Conservation (phyloP, 1,140 invertebrate genomes). For the Littorina saxatilis region DNA sequence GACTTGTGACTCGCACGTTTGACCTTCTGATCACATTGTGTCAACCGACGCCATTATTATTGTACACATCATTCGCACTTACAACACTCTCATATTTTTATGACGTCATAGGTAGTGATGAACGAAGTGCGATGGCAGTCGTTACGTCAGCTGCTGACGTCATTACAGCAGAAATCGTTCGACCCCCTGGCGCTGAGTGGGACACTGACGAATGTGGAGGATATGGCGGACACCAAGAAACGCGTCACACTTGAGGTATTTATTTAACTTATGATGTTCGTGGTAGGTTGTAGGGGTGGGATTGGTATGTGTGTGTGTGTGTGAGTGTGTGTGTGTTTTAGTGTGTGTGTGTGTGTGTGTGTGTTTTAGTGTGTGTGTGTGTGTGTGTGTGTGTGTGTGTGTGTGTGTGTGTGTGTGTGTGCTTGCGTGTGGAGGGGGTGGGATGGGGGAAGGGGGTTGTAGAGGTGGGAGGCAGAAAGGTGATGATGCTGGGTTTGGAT, state of each 20-base stretch:
- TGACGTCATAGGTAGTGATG: conserved; percentile 8
- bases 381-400: neutral
- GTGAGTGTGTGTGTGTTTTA: neutral
- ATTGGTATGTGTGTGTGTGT: too few relatives aligned
- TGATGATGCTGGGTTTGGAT: too few relatives aligned
- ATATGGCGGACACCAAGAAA: conserved; percentile 14
- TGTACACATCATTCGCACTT: neutral
- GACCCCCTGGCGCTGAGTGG: neutral
- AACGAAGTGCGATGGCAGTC: conserved; percentile 24
- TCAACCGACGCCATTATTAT: neutral
- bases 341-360: neutral
- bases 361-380: neutral
- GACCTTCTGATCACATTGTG: neutral
- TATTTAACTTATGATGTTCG: neutral
- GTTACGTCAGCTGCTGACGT: conserved; percentile 17
- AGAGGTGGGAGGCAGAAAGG: too few relatives aligned
- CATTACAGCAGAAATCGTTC: conserved; percentile 8
- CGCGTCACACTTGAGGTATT: conserved; percentile 18
- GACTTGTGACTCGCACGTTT: too few relatives aligned
- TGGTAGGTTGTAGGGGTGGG: neutral
- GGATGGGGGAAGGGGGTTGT: too few relatives aligned
- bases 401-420: neutral
- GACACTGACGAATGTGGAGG: neutral
- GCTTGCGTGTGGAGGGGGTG: too few relatives aligned
- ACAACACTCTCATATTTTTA: neutral